A percentile compares a stretch with the other conserved stretches of the same genome.
Conservation (phyloP, 1,140 invertebrate genomes). For the Cydia pomonella region DNA sequence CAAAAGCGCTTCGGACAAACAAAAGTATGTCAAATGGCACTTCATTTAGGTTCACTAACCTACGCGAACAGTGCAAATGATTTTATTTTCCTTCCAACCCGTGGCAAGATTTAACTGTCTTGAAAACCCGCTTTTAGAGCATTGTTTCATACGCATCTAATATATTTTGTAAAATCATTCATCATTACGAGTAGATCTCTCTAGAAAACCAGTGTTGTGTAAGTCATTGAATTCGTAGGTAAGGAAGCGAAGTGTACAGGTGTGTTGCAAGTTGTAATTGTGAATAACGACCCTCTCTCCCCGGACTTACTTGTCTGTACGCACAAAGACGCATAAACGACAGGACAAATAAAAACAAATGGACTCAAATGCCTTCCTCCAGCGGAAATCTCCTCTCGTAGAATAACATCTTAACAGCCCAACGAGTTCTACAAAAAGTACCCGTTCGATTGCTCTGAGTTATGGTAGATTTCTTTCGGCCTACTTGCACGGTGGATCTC, state of each 20-base stretch:
- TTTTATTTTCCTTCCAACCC: too few relatives aligned
- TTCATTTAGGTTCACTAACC: too few relatives aligned
- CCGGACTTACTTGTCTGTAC: not conserved
- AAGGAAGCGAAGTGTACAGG: conserved; percentile 15
- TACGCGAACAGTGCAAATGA: too few relatives aligned
- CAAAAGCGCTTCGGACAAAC: too few relatives aligned
- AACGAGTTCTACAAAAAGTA: conserved; percentile 6
- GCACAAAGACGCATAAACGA: conserved; percentile 12
- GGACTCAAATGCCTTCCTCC: conserved; percentile 16
- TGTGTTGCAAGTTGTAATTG: not conserved
- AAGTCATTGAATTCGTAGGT: not conserved
- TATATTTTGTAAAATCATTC: too few relatives aligned
- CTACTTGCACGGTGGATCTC: not conserved
- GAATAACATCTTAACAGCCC: not conserved
- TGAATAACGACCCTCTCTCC: not conserved
- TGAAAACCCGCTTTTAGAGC: too few relatives aligned
- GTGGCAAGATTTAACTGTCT: too few relatives aligned
- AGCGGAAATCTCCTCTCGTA: not conserved
- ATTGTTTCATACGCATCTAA: too few relatives aligned
- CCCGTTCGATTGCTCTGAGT: conserved; percentile 5
- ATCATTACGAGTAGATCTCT: too few relatives aligned
- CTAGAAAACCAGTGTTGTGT: too few relatives aligned
- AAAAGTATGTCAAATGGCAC: too few relatives aligned
- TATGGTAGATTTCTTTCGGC: conserved; percentile 9
- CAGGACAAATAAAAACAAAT: conserved; percentile 21